Conservation (phyloP, 2,888 invertebrate genomes). For the Pollenia angustigena region DNA sequence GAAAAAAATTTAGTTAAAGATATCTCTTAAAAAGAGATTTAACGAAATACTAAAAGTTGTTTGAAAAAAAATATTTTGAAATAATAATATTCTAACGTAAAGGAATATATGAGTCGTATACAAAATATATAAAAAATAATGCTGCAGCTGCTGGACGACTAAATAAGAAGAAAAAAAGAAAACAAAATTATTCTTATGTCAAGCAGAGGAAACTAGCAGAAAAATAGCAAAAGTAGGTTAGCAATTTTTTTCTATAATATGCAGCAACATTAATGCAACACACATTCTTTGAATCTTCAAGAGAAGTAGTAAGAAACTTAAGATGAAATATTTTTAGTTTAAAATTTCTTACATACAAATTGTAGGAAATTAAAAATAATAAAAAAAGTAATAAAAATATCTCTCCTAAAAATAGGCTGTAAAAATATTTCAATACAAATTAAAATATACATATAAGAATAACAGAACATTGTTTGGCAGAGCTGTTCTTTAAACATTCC, state of each 20-base stretch:
- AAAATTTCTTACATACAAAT: background rate
- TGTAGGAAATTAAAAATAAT: too few relatives aligned
- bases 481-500: too few relatives aligned
- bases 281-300: background rate
- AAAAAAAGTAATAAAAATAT: too few relatives aligned
- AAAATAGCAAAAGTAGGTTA: constrained; percentile 67
- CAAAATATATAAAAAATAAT: background rate
- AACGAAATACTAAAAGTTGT: background rate
- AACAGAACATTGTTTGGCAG: too few relatives aligned
- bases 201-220: constrained; percentile 16
- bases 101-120: constrained; percentile 39
- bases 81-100: constrained; percentile 15
- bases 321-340: background rate
- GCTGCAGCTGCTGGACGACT: constrained; percentile 29
- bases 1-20: background rate
- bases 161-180: constrained; percentile 30
- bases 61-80: background rate
- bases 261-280: background rate
- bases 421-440: too few relatives aligned
- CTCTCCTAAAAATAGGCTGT: too few relatives aligned
- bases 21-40: background rate
- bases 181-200: constrained; percentile 13
- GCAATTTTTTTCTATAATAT: constrained; percentile 26
- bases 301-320: too few relatives aligned
- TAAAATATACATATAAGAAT: too few relatives aligned